These are phyloP conservation scores for Scaptomyza parva DNA, from an alignment of 2,888 invertebrate species.

Conservation along the genomic window DNA sequence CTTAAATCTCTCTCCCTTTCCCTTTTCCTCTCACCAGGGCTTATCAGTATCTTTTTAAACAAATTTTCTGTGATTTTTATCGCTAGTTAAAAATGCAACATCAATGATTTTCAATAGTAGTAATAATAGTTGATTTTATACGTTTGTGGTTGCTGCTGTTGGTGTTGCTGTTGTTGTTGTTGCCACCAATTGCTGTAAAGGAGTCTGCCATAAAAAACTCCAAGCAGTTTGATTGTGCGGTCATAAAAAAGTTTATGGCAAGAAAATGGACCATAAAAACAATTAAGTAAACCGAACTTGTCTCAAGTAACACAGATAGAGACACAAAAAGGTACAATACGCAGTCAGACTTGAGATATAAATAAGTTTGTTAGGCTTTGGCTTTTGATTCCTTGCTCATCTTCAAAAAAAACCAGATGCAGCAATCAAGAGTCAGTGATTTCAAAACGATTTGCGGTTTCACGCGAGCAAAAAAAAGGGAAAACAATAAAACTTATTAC, in stretches of 20 bases:
- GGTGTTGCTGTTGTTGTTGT: slow-evolving; percentile 5
- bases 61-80: slow-evolving; percentile 73
- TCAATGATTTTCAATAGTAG: slow-evolving; percentile 54
- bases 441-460: slow-evolving; percentile 58
- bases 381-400: slow-evolving; percentile 14
- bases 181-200: slow-evolving; percentile 24
- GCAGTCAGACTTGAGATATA: slow-evolving; percentile 2
- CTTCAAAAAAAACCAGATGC: slow-evolving; percentile 15
- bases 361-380: slow-evolving; percentile 29
- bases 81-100: slow-evolving; percentile 51
- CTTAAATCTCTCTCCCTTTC: neutral
- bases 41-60: slow-evolving; percentile 58
- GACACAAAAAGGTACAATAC: neutral
- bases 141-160: slow-evolving; percentile 6
- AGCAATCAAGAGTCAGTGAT: slow-evolving; percentile 38
- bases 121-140: slow-evolving; percentile 55
- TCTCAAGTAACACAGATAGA: slow-evolving; percentile 16
- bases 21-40: neutral
- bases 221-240: slow-evolving; percentile 65
- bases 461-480: slow-evolving; percentile 1
- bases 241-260: slow-evolving; percentile 66
- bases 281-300: slow-evolving; percentile 64
- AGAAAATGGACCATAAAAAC: slow-evolving; percentile 67
- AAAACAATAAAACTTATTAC: slow-evolving; percentile 42
- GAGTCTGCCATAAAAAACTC: slow-evolving; percentile 68